phyloP scores from a whole-genome alignment of 1,140 invertebrate genomes.

The Caerostris extrusa region DNA sequence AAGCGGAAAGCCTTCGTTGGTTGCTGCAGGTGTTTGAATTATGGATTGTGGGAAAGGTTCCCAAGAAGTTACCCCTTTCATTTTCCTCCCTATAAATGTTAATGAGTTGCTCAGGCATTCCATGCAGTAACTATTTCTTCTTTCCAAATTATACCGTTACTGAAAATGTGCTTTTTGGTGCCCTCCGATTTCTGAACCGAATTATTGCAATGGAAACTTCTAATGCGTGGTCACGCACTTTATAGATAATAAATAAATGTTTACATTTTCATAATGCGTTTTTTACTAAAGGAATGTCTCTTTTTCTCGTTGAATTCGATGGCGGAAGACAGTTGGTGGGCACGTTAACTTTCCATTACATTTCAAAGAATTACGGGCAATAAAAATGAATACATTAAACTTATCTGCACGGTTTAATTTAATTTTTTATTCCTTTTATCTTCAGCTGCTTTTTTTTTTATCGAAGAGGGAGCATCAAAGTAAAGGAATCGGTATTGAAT shows the following conservation, averaged over 20 bases:
- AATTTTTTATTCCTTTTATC: background rate
- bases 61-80: conserved; percentile 37
- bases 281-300: conserved; percentile 47
- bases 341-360: conserved; percentile 66
- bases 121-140: conserved; percentile 1
- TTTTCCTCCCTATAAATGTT: conserved; percentile 69
- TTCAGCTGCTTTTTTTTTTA: background rate
- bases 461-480: background rate
- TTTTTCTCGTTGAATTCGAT: conserved; percentile 46
- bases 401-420: conserved; percentile 13
- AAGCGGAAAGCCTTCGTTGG: background rate
- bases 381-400: conserved; percentile 72
- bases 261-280: conserved; percentile 65
- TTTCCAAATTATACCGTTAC: conserved; percentile 54
- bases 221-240: conserved; percentile 58
- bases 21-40: conserved; percentile 41
- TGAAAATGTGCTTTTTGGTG: conserved; percentile 21
- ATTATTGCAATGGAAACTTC: conserved; percentile 50
- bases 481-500: conserved; percentile 36
- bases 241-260: conserved; percentile 68
- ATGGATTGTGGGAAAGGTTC: conserved; percentile 59
- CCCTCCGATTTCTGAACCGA: conserved; percentile 5
- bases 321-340: background rate
- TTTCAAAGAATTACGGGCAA: conserved; percentile 47
- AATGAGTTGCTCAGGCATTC: conserved; percentile 45